Evolutionary conservation across 2,113 vertebrate species (phyloP), one percentile per base, ranked within the genome.

Genomic region (Fukomys damarensis): DNA sequence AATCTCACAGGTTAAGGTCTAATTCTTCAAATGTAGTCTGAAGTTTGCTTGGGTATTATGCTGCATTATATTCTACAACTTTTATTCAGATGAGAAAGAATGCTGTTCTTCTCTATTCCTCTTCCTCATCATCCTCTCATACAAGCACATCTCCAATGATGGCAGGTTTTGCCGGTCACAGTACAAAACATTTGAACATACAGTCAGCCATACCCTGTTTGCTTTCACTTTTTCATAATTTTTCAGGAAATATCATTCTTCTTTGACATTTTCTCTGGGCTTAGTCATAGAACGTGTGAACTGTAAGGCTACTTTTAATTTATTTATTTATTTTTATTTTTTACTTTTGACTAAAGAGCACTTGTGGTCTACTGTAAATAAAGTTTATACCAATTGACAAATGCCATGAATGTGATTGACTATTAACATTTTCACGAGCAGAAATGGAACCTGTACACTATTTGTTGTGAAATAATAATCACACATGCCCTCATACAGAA

Each of bases 241-340:
- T 96, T 91, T 68, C 49, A 68, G 52, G 88, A 65, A 88, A 22
- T 76, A 76, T 86, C 26, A 77, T 70, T 95, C 38, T 80, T 26
- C 35, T 70, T 30, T 70, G 61, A 86, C 54, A 79, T 94, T 87
- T 83, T 77, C 59, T 68, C 59, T 68, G 28, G 38, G 35, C 35
- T 87, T 91, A 58, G 59, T 77, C 59, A 38, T 68, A 52, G 13
- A 41, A 91, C 49, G 63, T 30, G 30, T 86, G 76, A 87, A 17
- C 46, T 41, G 11, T 86, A n/a, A 83, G 28, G 41, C 22, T 26
- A 79, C 41, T 59, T 94, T 87, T 70, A 59, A 66, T 56, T 80
- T 43, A 76, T n/a, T n/a, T n/a, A n/a, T n/a, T n/a, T n/a, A 76
- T 38, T 20, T 52, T 38, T 52, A 30, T 81, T 82, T 82, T 61